These are phyloP conservation scores for Styela clava DNA, from an alignment of 23 tunicate species.

Conservation along the genomic window DNA sequence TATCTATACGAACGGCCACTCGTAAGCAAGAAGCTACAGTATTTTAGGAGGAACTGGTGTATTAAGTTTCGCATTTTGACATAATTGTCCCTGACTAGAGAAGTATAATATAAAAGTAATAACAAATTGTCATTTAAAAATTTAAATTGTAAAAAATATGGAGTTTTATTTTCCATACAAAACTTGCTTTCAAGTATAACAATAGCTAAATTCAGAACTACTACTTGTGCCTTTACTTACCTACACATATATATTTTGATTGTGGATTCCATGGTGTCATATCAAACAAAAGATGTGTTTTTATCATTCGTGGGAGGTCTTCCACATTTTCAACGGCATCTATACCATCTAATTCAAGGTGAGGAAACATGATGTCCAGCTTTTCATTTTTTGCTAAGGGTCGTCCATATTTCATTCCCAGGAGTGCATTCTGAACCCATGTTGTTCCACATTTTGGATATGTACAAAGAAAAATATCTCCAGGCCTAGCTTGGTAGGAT, in stretches of 20 bases:
- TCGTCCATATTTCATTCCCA: conserved; percentile 9
- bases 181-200: no score
- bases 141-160: no score
- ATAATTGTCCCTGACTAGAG: no score
- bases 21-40: no score
- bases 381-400: background rate
- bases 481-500: background rate
- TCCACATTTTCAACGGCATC: background rate
- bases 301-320: conserved; percentile 1
- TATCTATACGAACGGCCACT: no score
- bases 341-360: conserved; percentile 5
- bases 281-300: conserved; percentile 2
- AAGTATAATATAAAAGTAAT: no score
- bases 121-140: no score
- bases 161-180: no score
- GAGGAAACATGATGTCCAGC: background rate
- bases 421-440: conserved; percentile 3
- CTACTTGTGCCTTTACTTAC: no score
- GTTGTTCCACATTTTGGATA: conserved; percentile 35
- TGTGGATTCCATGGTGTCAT: background rate
- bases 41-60: no score
- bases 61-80: no score
- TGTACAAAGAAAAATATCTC: conserved; percentile 9
- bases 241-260: conserved; percentile 18
- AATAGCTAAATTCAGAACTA: no score